Conservation (phyloP, 2,888 invertebrate genomes). For the Cremastinae sp. region DNA sequence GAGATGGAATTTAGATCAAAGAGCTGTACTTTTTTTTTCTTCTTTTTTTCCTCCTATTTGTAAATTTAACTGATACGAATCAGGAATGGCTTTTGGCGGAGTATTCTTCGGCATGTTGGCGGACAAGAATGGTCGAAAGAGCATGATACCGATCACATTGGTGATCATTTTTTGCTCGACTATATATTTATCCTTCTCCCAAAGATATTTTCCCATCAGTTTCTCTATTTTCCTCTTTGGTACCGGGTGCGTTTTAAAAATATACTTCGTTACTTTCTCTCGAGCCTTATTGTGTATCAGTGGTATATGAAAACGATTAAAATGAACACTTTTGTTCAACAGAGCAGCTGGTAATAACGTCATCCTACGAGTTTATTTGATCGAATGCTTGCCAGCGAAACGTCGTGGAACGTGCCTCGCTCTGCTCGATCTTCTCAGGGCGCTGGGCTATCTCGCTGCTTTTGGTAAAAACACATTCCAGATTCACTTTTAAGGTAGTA, state of each 20-base stretch:
- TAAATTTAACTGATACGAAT: conserved; percentile 12
- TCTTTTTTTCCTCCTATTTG: neutral
- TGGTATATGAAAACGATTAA: neutral
- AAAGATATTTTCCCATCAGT: conserved; percentile 75
- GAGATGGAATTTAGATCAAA: too few relatives aligned
- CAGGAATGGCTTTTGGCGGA: conserved; percentile 78
- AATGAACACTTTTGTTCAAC: conserved; percentile 11
- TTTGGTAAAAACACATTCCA: conserved; percentile 69
- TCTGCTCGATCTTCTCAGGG: conserved; percentile 78
- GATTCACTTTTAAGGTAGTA: too few relatives aligned
- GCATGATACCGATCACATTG: conserved; percentile 75
- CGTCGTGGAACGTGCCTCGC: conserved; percentile 77
- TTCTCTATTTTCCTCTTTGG: conserved; percentile 78
- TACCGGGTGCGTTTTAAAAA: conserved; percentile 76
- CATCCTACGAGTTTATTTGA: conserved; percentile 77
- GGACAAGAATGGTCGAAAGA: conserved; percentile 79
- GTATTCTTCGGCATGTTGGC: conserved; percentile 75
- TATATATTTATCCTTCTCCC: conserved; percentile 78
- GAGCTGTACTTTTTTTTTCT: neutral
- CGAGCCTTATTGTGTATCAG: neutral
- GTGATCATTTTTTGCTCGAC: conserved; percentile 77
- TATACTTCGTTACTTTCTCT: conserved; percentile 7
- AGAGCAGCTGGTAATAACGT: conserved; percentile 78
- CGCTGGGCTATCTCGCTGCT: conserved; percentile 74
- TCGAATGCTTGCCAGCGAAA: conserved; percentile 78